phyloP scores from a whole-genome alignment of 2,888 invertebrate genomes.

The Scaptomyza tumidula region DNA sequence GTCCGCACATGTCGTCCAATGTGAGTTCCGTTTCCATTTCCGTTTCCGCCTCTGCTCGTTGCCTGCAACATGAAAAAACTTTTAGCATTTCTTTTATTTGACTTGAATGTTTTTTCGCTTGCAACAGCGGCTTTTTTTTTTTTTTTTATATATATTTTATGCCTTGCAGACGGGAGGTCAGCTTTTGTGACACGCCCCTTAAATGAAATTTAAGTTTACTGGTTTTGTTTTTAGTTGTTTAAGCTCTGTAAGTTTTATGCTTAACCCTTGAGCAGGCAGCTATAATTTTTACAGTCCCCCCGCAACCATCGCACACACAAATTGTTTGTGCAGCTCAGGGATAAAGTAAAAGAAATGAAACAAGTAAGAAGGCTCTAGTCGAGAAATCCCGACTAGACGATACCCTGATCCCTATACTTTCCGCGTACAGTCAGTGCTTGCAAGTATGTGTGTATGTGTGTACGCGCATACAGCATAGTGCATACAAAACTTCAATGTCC shows the following conservation, averaged over 20 bases:
- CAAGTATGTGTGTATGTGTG: too few species aligned
- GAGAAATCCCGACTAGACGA: too few species aligned
- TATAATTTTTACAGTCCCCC: slow-evolving; percentile 1
- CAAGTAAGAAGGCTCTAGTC: too few species aligned
- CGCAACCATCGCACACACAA: background rate
- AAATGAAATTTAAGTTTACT: slow-evolving; percentile 55
- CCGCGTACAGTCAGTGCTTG: too few species aligned
- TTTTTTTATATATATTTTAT: background rate
- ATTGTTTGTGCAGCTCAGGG: slow-evolving; percentile 21
- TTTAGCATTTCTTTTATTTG: slow-evolving; percentile 67
- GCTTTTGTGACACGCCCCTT: slow-evolving; percentile 29
- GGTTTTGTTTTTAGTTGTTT: slow-evolving; percentile 16
- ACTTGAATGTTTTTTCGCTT: background rate
- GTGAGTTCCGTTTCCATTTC: slow-evolving; percentile 69
- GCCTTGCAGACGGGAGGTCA: background rate
- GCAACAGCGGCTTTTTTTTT: background rate
- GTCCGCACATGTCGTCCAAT: slow-evolving; percentile 68
- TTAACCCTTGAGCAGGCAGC: slow-evolving; percentile 26
- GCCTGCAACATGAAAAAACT: slow-evolving; percentile 71
- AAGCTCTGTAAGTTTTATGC: slow-evolving; percentile 15
- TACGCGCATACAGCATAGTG: too few species aligned
- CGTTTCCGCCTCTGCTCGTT: slow-evolving; percentile 18
- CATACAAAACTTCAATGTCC: too few species aligned
- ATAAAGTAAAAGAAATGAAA: background rate
- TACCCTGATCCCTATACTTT: too few species aligned